phyloP scores from a whole-genome alignment of 37 sponge, comb jelly and placozoan genomes.

The Halichondria panicea region DNA sequence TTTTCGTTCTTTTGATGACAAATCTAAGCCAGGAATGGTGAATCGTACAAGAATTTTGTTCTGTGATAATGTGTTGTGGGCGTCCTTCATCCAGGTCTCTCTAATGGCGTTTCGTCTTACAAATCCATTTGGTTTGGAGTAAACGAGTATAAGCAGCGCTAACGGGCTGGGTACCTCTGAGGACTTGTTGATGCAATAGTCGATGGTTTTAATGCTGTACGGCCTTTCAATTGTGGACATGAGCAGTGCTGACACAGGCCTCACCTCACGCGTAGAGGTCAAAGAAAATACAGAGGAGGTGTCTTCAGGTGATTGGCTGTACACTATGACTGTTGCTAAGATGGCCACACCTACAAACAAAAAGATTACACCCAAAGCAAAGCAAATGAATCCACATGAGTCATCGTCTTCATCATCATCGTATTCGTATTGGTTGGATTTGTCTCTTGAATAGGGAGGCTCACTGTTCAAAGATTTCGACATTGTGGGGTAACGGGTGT shows the following conservation, averaged over 20 bases:
- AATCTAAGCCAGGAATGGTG: not conserved
- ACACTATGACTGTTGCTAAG: not conserved
- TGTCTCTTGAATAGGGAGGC: too few relatives aligned
- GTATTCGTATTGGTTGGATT: too few relatives aligned
- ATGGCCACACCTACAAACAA: not conserved
- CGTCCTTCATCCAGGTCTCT: slow-evolving; percentile 14
- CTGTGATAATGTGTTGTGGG: not conserved
- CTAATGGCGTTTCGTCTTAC: not conserved
- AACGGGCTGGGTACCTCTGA: not conserved
- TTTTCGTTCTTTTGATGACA: not conserved
- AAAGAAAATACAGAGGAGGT: not conserved
- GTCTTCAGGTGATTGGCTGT: not conserved
- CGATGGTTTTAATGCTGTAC: not conserved
- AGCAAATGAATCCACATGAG: slow-evolving; percentile 9
- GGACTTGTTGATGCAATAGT: not conserved
- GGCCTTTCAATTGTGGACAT: not conserved
- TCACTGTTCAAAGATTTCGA: too few relatives aligned
- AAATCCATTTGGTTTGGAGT: not conserved
- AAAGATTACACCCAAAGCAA: not conserved
- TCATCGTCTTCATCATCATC: slow-evolving; percentile 12
- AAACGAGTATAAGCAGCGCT: slow-evolving; percentile 1
- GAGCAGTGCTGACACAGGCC: not conserved
- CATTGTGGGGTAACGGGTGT: too few relatives aligned
- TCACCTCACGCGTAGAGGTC: slow-evolving; percentile 2
- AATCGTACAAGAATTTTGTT: not conserved